Evolutionary conservation across 2,888 invertebrate species (phyloP), one percentile per base, ranked within the genome.

Genomic region (Chalcosyrphus nemorum): DNA sequence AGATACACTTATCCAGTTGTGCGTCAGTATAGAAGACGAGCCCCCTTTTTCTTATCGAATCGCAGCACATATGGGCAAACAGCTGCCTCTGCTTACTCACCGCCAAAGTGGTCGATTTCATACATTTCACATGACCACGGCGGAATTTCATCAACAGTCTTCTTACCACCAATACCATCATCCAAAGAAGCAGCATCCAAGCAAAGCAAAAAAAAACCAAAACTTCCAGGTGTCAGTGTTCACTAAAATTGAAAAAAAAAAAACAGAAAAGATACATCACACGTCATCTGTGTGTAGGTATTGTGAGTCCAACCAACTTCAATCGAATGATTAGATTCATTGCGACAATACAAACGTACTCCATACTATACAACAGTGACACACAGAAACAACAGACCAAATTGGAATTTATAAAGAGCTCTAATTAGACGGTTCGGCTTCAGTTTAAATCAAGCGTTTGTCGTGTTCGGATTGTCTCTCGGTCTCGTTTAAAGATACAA

Each of bases 371-470:
- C 24, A 29, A 32, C 66, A 56, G 17, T 43, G 15, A 43, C 41
- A 52, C 13, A 24, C 21, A 27, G 35, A 29, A 41, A 15, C 61
- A 21, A 57, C 45, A 17, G 45, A 35, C 29, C 68, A 15, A 15
- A 27, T 75, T 43, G 52, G 38, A 65, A 50, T 65, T 71, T 11
- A 78, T 84, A 75, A 84, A 80, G 65, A 57, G 35, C n/a, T 21
- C 41, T 17, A 57, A 13, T 15, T 32, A 35, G 70, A 52, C 45
- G n/a, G 47, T 38, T 54, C 9, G 70, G 63, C 41, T 50, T 84
- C 75, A 84, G 80, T 84, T 17, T 9, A 27, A 52, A 38, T 84
- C 47, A 38, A 78, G 45, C 70, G 68, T 41, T 41, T 29, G 50
- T 2, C 13, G 35, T 15, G 74, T 38, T 70, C 81, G 71, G 0